Conservation (phyloP, 2,797 vertebrate species). For the Anguilla anguilla region DNA sequence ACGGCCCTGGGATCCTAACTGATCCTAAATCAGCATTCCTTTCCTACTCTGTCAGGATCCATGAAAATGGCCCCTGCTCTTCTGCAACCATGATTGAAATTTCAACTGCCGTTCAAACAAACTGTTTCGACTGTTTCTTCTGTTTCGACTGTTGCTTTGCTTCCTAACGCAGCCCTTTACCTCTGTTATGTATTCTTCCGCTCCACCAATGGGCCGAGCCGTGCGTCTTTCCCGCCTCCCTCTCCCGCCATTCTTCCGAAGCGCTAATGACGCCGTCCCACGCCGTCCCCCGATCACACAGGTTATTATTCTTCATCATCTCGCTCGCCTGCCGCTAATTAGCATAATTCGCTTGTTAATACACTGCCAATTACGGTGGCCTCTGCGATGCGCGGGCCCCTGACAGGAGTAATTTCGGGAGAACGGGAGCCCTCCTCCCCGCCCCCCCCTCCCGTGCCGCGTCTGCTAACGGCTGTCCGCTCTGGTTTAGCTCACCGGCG, state of each 20-base stretch:
- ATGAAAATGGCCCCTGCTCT: no score
- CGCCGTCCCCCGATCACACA: slow-evolving; percentile 57
- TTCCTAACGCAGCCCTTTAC: neutral
- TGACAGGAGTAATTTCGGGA: slow-evolving; percentile 70
- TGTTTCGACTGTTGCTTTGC: neutral
- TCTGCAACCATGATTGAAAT: no score
- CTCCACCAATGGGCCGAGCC: no score
- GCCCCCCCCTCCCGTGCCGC: slow-evolving; percentile 58
- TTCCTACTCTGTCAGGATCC: no score
- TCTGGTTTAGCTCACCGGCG: slow-evolving; percentile 25
- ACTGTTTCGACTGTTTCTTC: no score
- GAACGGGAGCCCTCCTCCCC: slow-evolving; percentile 53
- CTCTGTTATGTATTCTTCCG: neutral
- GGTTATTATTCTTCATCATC: slow-evolving; percentile 77
- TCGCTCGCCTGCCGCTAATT: slow-evolving; percentile 73
- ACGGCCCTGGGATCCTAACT: no score
- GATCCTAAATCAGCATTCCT: no score
- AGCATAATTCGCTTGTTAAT: slow-evolving; percentile 88
- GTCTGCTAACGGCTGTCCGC: slow-evolving; percentile 43
- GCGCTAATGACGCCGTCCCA: slow-evolving; percentile 72
- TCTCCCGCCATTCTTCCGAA: slow-evolving; percentile 71
- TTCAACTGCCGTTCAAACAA: neutral
- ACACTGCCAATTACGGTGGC: slow-evolving; percentile 83
- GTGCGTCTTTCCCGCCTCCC: slow-evolving; percentile 53
- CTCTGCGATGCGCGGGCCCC: slow-evolving; percentile 56